phyloP scores from a whole-genome alignment of 2,797 vertebrate genomes.

The Ctenopoma kingsleyae region DNA sequence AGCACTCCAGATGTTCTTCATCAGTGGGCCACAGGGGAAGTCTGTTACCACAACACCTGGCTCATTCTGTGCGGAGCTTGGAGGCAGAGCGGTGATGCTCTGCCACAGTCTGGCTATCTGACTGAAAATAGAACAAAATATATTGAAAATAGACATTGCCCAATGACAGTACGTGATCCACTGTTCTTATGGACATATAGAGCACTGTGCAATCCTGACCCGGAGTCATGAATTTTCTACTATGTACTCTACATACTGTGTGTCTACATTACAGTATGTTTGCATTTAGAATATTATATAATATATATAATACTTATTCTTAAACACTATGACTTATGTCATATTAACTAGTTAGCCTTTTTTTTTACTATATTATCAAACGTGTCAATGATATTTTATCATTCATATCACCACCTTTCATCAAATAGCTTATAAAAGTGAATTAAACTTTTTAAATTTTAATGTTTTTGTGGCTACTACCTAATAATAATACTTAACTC shows the following conservation, averaged over 20 bases:
- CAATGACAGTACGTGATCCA: conserved; percentile 6
- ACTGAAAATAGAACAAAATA: conserved; percentile 43
- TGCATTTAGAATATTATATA: neutral
- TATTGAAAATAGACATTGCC: conserved; percentile 13
- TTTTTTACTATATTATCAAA: too few relatives aligned
- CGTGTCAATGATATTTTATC: too few relatives aligned
- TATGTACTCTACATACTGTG: neutral
- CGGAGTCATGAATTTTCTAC: conserved; percentile 1
- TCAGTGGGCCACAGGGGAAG: conserved; percentile 87
- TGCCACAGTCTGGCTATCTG: conserved; percentile 72
- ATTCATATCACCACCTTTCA: neutral
- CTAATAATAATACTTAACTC: neutral
- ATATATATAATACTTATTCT: neutral
- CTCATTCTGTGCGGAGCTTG: conserved; percentile 72
- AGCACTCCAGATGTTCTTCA: conserved; percentile 88
- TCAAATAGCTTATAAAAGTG: neutral
- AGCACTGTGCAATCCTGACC: conserved; percentile 5
- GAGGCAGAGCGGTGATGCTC: conserved; percentile 68
- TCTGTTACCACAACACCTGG: conserved; percentile 86
- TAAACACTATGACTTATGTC: neutral
- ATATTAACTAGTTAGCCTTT: too few relatives aligned
- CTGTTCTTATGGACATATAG: too few relatives aligned
- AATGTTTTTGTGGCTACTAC: neutral
- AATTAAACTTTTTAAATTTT: neutral
- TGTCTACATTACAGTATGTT: too few relatives aligned